Conservation (phyloP, 1,140 invertebrate species). For the Cydia splendana region DNA sequence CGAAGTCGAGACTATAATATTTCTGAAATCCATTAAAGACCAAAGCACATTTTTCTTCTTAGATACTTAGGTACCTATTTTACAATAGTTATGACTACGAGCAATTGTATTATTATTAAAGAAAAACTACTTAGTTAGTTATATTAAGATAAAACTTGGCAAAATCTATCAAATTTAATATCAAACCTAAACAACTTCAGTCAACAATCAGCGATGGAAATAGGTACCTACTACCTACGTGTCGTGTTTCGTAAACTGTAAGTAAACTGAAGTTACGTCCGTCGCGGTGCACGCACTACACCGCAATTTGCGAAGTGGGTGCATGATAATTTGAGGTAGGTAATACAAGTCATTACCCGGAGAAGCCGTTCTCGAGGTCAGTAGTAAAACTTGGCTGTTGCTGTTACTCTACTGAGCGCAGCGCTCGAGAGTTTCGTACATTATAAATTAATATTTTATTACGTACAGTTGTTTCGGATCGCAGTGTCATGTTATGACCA, state of each 20-base stretch:
- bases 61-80: no score
- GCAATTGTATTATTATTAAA: no score
- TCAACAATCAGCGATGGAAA: neutral
- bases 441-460: neutral
- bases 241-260: neutral
- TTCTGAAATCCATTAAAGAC: no score
- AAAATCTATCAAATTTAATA: no score
- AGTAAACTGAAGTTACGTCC: neutral
- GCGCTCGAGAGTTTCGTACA: neutral
- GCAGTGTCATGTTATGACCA: neutral
- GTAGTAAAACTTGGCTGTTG: neutral
- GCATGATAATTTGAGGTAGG: constrained; percentile 15
- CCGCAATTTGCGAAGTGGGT: constrained; percentile 19
- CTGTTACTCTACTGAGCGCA: neutral
- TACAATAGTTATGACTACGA: no score
- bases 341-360: constrained; percentile 7
- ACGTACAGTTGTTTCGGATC: neutral
- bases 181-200: neutral
- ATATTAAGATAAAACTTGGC: no score
- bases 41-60: no score
- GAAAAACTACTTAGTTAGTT: no score
- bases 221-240: neutral
- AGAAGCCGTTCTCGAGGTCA: constrained; percentile 17
- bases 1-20: no score
- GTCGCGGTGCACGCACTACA: neutral